A percentile compares a stretch with the other conserved stretches of the same genome.
Conservation (phyloP, 2,797 vertebrate species). For the Prunella strophiata region DNA sequence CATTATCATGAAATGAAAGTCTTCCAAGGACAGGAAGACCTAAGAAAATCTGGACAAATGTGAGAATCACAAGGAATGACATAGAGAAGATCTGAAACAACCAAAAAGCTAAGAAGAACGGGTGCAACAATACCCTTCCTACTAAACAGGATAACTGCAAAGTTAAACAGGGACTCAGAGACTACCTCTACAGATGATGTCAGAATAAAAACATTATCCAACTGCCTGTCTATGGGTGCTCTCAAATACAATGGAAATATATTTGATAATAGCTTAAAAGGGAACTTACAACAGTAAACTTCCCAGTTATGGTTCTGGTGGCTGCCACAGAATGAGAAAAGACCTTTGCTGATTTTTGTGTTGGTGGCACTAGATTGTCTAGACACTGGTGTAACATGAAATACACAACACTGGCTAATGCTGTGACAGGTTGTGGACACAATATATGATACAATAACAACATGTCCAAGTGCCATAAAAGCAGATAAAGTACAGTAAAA, state of each 20-base stretch:
- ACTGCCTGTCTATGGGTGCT: background rate
- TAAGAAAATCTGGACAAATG: background rate
- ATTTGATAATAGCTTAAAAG: background rate
- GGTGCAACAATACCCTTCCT: background rate
- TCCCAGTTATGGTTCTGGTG: background rate
- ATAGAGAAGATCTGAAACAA: background rate
- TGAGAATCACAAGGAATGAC: background rate
- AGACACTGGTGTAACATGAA: background rate
- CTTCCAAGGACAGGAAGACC: background rate
- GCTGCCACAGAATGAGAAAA: background rate
- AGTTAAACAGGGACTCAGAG: background rate
- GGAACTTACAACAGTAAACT: background rate
- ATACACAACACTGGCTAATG: background rate
- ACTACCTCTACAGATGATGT: background rate
- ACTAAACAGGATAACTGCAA: background rate
- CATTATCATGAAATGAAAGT: background rate
- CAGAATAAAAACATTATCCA: background rate
- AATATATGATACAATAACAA: background rate
- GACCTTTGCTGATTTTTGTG: background rate
- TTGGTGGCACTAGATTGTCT: background rate
- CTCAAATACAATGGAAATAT: background rate
- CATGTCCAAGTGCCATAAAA: background rate
- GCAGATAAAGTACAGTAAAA: background rate
- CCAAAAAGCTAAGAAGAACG: background rate
- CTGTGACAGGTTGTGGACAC: background rate